Percentiles rank a stretch among this genome's conserved stretches.
These are phyloP conservation scores for Leptopilina drosophilae DNA, from an alignment of 2,888 invertebrate genomes.

Conservation along the genomic window DNA sequence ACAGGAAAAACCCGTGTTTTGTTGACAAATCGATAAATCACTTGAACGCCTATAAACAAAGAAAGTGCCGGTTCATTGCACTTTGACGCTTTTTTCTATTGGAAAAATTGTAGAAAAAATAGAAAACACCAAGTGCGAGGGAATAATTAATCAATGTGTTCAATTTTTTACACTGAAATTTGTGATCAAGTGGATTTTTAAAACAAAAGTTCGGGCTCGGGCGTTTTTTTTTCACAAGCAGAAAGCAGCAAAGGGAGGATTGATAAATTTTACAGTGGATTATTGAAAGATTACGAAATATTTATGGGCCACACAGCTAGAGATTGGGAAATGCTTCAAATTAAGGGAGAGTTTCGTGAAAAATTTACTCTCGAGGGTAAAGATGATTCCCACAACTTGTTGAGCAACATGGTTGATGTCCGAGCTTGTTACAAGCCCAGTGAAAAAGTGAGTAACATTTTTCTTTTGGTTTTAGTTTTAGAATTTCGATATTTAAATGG, in stretches of 20 bases:
- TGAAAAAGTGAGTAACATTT: constrained; percentile 72
- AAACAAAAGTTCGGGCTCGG: not conserved
- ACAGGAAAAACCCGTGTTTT: not conserved
- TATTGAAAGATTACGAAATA: not conserved
- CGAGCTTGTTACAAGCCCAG: constrained; percentile 76
- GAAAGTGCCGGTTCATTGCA: constrained; percentile 34
- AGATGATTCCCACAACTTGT: constrained; percentile 69
- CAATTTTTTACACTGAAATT: not conserved
- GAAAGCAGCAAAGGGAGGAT: not conserved
- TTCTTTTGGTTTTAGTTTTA: not conserved
- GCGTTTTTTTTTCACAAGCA: not conserved
- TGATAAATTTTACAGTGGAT: not conserved
- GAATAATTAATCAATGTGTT: not conserved
- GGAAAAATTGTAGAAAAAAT: not conserved
- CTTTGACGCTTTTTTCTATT: not conserved
- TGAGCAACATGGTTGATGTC: constrained; percentile 75
- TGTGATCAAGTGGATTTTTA: not conserved
- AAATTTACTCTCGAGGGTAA: constrained; percentile 67
- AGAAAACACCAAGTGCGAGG: not conserved
- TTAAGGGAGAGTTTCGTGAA: constrained; percentile 64
- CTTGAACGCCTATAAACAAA: constrained; percentile 20
- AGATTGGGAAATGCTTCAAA: constrained; percentile 63
- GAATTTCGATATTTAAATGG: too few species aligned
- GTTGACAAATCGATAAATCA: constrained; percentile 38
- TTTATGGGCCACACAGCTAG: constrained; percentile 20